These are phyloP conservation scores for Apogon hyalosoma DNA, from an alignment of 2,797 vertebrate species.

Conservation along the genomic window DNA sequence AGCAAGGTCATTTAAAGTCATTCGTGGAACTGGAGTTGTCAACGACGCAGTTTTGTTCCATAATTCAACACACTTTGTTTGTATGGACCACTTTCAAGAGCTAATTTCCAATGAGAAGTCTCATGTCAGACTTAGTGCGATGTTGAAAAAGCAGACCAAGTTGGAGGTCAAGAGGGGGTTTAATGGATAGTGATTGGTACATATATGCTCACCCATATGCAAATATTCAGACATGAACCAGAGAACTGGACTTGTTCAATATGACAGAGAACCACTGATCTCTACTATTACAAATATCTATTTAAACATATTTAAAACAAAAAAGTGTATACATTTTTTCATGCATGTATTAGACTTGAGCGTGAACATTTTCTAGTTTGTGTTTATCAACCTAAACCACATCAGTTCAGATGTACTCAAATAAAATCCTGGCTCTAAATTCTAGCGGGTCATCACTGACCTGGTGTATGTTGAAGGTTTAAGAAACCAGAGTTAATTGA, in stretches of 20 bases:
- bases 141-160: constrained; percentile 56
- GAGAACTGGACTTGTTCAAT: background rate
- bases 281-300: background rate
- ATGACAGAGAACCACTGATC: background rate
- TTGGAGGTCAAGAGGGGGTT: constrained; percentile 41
- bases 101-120: constrained; percentile 17
- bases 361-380: no score
- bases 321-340: no score
- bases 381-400: no score
- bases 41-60: constrained; percentile 36
- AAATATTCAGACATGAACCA: constrained; percentile 21
- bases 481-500: no score
- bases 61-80: constrained; percentile 36
- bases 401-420: no score
- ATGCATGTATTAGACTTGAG: no score
- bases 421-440: no score
- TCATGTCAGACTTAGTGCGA: constrained; percentile 53
- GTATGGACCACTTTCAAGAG: constrained; percentile 17
- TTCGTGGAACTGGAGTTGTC: constrained; percentile 9
- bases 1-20: constrained; percentile 25
- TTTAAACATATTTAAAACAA: no score
- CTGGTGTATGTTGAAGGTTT: no score
- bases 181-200: constrained; percentile 62
- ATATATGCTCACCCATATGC: constrained; percentile 40
- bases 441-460: no score